Evolutionary conservation across 2,113 vertebrate species (phyloP), one percentile per base, ranked within the genome.

Genomic region (Collichthys lucidus): DNA sequence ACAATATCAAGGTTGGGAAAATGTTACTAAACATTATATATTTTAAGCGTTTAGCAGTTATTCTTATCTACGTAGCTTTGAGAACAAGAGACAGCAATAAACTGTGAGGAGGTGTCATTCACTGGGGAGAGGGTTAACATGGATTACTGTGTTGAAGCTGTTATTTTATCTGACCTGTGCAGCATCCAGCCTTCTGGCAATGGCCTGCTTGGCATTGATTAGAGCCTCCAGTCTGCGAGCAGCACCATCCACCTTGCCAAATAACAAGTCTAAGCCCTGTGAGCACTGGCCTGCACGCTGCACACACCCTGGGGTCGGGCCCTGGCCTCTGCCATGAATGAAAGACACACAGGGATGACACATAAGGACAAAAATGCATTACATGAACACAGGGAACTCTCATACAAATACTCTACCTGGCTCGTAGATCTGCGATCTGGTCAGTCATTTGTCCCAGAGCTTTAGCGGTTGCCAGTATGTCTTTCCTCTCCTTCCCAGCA

Each of bases 201-300:
- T 97, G 35, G 96, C 97, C 93, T 98, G 98, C 92, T 98, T 99
- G 10, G 97, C 97, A 87, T 96, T 98, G 66, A 97, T 99, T 94
- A 99, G 96, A 77, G 97, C 97, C 92, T 99, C 98, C 92, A 99
- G 76, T 75, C 97, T 97, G 57, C 96, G 97, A 26, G 97, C 96
- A 63, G 98, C 97, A 0, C 96, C 96, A 87, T 98, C 97, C 93
- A 99, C 98, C 89, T 98, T 99, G 0, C 97, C 96, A 26, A 97
- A 97, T 76, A 99, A 95, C 92, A 99, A 89, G 75, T 99, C 98
- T 83, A 99, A 90, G 3, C 97, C 98, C 92, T 98, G 98, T 0
- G 95, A 96, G 77, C 99, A 97, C 91, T 99, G 97, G 90, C 96
- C 95, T 0, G 97, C 96, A 72, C 97, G 98, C 95, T 99, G 98